Conservation (phyloP, 2,113 vertebrate genomes). For the Sinocyclocheilus maitianheensis region DNA sequence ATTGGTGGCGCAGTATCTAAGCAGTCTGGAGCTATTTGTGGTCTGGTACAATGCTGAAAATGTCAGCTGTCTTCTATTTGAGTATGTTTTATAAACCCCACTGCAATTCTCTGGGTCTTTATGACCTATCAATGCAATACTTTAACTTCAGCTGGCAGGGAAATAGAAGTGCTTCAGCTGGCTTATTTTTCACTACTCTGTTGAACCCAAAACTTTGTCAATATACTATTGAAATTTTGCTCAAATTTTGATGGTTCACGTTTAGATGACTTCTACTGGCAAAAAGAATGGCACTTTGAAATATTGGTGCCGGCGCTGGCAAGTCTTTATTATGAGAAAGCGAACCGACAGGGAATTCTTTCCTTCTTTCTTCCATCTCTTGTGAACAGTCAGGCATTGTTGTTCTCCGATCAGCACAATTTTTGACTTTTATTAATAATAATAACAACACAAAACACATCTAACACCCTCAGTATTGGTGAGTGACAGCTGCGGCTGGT, state of each 20-base stretch:
- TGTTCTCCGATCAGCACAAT: conserved; percentile 31
- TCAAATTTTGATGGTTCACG: neutral
- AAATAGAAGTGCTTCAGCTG: neutral
- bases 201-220: neutral
- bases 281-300: neutral
- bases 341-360: neutral
- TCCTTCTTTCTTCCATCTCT: neutral
- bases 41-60: conserved; percentile 76
- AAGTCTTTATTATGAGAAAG: neutral
- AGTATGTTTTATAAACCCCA: conserved; percentile 64
- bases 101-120: conserved; percentile 61
- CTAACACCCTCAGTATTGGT: conserved; percentile 64
- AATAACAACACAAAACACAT: conserved; percentile 55
- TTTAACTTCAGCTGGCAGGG: neutral
- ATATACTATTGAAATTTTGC: neutral
- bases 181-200: neutral
- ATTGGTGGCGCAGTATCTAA: conserved; percentile 70
- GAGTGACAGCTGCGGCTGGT: conserved; percentile 78
- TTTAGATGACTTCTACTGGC: neutral
- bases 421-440: conserved; percentile 52
- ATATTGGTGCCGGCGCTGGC: neutral
- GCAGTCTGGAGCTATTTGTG: conserved; percentile 76
- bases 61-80: conserved; percentile 77
- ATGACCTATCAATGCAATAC: conserved; percentile 54
- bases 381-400: conserved; percentile 35